Percentiles rank a stretch among this genome's conserved stretches.
These are phyloP conservation scores for Drymonia ruficornis DNA, from an alignment of 2,888 invertebrate genomes.

Conservation along the genomic window DNA sequence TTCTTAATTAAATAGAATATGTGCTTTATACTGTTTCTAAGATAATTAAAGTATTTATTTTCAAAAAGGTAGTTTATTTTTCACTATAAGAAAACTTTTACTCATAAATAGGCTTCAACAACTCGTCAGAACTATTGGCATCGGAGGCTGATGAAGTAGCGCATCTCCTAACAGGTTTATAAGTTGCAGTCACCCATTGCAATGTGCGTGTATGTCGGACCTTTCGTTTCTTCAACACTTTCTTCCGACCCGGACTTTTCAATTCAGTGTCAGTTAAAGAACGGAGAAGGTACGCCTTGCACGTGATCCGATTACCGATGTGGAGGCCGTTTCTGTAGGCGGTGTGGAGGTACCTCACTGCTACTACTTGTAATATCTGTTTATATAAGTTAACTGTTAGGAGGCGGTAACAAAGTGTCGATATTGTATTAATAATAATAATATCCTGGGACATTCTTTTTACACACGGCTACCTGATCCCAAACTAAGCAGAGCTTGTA, in stretches of 20 bases:
- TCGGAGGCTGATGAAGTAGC: slow-evolving; percentile 62
- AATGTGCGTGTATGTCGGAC: slow-evolving; percentile 57
- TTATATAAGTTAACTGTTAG: background rate
- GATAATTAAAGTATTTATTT: slow-evolving; percentile 26
- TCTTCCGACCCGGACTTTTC: slow-evolving; percentile 38
- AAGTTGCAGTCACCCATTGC: slow-evolving; percentile 68
- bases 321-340: slow-evolving; percentile 74
- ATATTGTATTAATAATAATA: too few species aligned
- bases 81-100: slow-evolving; percentile 40
- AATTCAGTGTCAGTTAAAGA: slow-evolving; percentile 60
- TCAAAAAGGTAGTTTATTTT: slow-evolving; percentile 7
- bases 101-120: slow-evolving; percentile 73
- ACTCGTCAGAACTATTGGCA: slow-evolving; percentile 67
- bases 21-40: slow-evolving; percentile 15
- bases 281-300: slow-evolving; percentile 70
- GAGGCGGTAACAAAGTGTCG: too few species aligned
- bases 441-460: too few species aligned
- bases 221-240: slow-evolving; percentile 53
- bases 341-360: slow-evolving; percentile 74
- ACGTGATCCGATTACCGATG: slow-evolving; percentile 66
- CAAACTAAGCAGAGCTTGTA: too few species aligned
- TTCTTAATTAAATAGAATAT: slow-evolving; percentile 1
- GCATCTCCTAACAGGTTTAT: slow-evolving; percentile 42
- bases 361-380: slow-evolving; percentile 72
- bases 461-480: too few species aligned